A percentile compares a stretch with the other conserved stretches of the same genome.
These are phyloP conservation scores for Conistra vaccinii DNA, from an alignment of 2,888 invertebrate genomes.

Conservation along the genomic window DNA sequence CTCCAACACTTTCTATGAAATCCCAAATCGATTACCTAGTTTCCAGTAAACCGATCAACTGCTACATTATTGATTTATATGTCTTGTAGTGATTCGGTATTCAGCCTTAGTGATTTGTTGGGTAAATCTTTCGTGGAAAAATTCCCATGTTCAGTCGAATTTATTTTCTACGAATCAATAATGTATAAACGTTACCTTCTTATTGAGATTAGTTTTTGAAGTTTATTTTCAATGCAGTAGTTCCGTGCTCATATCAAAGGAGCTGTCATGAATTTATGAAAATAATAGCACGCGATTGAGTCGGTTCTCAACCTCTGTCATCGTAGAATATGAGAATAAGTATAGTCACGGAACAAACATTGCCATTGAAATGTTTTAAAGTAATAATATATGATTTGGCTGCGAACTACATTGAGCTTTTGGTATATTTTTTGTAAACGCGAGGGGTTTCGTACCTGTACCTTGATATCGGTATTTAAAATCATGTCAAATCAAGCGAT, in stretches of 20 bases:
- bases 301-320: slow-evolving; percentile 61
- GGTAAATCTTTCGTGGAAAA: slow-evolving; percentile 5
- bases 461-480: slow-evolving; percentile 87
- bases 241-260: slow-evolving; percentile 60
- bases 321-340: slow-evolving; percentile 62
- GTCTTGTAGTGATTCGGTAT: slow-evolving; percentile 42
- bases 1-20: not conserved
- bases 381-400: slow-evolving; percentile 24
- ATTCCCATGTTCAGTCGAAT: not conserved
- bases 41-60: slow-evolving; percentile 2
- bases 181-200: slow-evolving; percentile 3
- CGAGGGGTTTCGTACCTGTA: slow-evolving; percentile 52
- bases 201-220: slow-evolving; percentile 30
- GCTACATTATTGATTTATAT: slow-evolving; percentile 70
- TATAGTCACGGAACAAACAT: slow-evolving; percentile 60
- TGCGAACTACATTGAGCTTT: slow-evolving; percentile 14
- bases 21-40: slow-evolving; percentile 6
- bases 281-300: slow-evolving; percentile 68
- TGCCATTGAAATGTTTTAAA: slow-evolving; percentile 59
- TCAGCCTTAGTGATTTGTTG: slow-evolving; percentile 26
- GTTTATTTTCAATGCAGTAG: slow-evolving; percentile 48
- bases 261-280: slow-evolving; percentile 59
- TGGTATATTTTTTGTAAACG: slow-evolving; percentile 32
- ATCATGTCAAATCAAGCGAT: slow-evolving; percentile 90
- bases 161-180: slow-evolving; percentile 19